Percentiles rank a stretch among this genome's conserved stretches.
Evolutionary conservation across 2,113 vertebrate genomes (phyloP).

Genomic region (Callopanchax toddi): DNA sequence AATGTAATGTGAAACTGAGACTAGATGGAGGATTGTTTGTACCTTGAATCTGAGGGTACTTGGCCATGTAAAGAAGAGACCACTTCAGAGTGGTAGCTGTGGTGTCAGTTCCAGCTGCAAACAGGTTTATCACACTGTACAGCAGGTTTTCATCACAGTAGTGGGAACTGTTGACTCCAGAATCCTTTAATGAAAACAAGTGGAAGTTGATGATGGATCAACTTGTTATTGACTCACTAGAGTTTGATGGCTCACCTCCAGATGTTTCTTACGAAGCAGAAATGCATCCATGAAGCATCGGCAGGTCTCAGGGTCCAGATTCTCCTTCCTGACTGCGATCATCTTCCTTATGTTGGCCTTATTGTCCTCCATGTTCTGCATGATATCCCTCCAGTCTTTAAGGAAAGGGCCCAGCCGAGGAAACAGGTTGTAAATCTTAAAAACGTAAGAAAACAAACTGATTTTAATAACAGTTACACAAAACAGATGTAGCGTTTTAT

Average conservation of each 20-base stretch:
- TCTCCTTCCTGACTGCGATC: slow-evolving; percentile 35
- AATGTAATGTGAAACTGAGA: background rate
- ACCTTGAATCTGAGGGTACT: slow-evolving; percentile 82
- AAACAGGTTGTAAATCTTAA: too few species aligned
- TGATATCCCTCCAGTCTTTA: slow-evolving; percentile 12
- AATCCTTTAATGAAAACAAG: background rate
- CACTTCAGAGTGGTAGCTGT: too few species aligned
- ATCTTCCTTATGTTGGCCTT: background rate
- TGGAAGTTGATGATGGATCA: background rate
- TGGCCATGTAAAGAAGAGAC: too few species aligned
- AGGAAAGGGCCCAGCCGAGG: too few species aligned
- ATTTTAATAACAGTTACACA: slow-evolving; percentile 54
- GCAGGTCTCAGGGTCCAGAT: slow-evolving; percentile 48
- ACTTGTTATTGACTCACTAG: too few species aligned
- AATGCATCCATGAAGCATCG: slow-evolving; percentile 41
- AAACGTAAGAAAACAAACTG: slow-evolving; percentile 28
- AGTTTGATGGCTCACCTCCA: slow-evolving; percentile 41
- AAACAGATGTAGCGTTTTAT: too few species aligned
- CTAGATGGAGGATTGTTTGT: background rate
- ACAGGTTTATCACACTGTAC: too few species aligned
- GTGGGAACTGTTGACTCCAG: slow-evolving; percentile 1
- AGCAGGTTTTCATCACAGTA: slow-evolving; percentile 70
- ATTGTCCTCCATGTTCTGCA: background rate
- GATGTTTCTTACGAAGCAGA: slow-evolving; percentile 36
- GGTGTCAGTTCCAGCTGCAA: too few species aligned